Evolutionary conservation across 2,888 invertebrate genomes (phyloP), one percentile per base, ranked within the genome.

Genomic region (Eucriotettix oculatus): DNA sequence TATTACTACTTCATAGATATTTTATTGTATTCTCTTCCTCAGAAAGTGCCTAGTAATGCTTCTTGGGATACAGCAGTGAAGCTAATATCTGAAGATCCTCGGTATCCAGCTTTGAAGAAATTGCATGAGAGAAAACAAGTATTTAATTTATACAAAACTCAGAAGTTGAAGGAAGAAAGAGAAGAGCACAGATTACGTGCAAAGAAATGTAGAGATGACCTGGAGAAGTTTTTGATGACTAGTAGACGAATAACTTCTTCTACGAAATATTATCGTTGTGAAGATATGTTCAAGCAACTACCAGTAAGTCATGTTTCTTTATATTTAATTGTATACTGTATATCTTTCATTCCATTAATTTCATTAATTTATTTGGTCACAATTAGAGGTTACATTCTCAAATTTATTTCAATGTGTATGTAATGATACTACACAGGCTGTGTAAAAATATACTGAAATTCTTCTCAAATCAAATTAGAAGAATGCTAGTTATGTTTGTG

Each of bases 41-140:
- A 85, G 81, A 90, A 93, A 75, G 90, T 99, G 1, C 88, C 96
- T 5, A 93, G 94, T 16, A 94, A 89, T 72, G 85, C 95, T 0
- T 83, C 88, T 0, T 99, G 99, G 99, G 99, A 99, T 70, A 91
- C 94, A 71, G 98, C 98, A 61, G 89, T 97, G 0, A 96, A 96
- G 74, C 81, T 94, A 69, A 95, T 99, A 67, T 86, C 87, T 16
- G 86, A 86, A 69, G 87, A 97, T 73, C 84, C 87, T 0, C 82
- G 96, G 12, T 99, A 95, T 73, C 85, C 85, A 9, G 86, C 90
- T 7, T 86, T 99, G 70, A 92, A 92, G 68, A 93, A 92, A 69
- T 79, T 98, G 0, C 97, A 93, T 73, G 99, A 99, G 72, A 91
- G 96, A 71, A 99, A 99, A 71, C 98, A 99, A 73, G 91, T 96